A percentile compares a stretch with the other conserved stretches of the same genome.
Conservation (phyloP, 2,888 invertebrate species). For the Drosophila demipolita region DNA sequence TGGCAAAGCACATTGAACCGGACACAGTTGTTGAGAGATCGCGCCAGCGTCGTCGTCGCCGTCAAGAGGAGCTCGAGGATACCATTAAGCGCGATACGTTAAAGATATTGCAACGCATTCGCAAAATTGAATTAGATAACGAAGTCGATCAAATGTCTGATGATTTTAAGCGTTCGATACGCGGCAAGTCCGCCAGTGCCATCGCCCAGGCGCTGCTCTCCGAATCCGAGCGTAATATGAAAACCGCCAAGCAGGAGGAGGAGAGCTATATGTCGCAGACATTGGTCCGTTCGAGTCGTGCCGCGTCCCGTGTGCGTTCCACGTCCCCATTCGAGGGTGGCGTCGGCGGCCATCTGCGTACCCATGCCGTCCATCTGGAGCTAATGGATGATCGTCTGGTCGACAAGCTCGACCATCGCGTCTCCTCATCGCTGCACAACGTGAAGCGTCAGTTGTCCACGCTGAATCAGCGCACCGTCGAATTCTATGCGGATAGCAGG, state of each 20-base stretch:
- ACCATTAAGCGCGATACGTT: slow-evolving; percentile 85
- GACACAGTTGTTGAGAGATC: slow-evolving; percentile 85
- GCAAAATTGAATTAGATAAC: slow-evolving; percentile 85
- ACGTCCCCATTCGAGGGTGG: slow-evolving; percentile 62
- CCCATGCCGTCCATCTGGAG: slow-evolving; percentile 83
- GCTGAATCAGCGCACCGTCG: slow-evolving; percentile 83
- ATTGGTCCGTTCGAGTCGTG: slow-evolving; percentile 81
- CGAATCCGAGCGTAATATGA: slow-evolving; percentile 86
- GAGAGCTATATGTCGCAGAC: slow-evolving; percentile 81
- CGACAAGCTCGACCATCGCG: slow-evolving; percentile 84
- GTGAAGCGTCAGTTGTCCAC: slow-evolving; percentile 84
- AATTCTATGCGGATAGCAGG: slow-evolving; percentile 85
- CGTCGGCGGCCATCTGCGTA: slow-evolving; percentile 60
- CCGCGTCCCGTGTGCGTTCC: slow-evolving; percentile 80
- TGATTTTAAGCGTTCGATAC: slow-evolving; percentile 86
- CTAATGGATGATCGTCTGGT: slow-evolving; percentile 84
- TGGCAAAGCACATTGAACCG: slow-evolving; percentile 85
- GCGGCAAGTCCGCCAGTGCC: slow-evolving; percentile 91
- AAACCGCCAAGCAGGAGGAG: slow-evolving; percentile 79
- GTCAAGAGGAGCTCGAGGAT: slow-evolving; percentile 87
- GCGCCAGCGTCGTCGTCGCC: slow-evolving; percentile 84
- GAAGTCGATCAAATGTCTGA: slow-evolving; percentile 85
- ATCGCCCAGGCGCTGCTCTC: slow-evolving; percentile 89
- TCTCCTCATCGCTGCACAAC: slow-evolving; percentile 84
- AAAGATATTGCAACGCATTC: slow-evolving; percentile 82